Conservation (phyloP, 2,797 vertebrate species). For the Danio tinwini region DNA sequence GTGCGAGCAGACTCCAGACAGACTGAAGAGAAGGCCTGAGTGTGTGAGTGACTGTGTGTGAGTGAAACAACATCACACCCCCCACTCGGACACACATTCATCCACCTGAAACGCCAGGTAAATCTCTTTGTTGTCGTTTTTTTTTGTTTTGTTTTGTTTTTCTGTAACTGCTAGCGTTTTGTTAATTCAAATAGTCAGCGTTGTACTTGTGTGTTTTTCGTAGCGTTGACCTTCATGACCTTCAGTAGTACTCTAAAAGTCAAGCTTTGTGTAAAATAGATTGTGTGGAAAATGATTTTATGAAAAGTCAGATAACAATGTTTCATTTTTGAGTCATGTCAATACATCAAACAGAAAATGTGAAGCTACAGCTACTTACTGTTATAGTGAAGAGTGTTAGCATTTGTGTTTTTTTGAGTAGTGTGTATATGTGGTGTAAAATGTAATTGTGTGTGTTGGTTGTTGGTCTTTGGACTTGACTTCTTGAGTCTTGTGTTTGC, state of each 20-base stretch:
- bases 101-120: conserved; percentile 59
- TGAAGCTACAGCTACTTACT: too few species aligned
- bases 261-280: not conserved
- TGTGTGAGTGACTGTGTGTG: conserved; percentile 34
- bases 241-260: conserved; percentile 15
- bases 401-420: not conserved
- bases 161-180: too few species aligned
- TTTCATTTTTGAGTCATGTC: too few species aligned
- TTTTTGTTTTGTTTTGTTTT: too few species aligned
- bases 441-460: conserved; percentile 21
- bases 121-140: not conserved
- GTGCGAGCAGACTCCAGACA: conserved; percentile 22
- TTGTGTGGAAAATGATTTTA: too few species aligned
- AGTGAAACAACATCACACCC: conserved; percentile 34
- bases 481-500: conserved; percentile 68
- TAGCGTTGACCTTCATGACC: conserved; percentile 26
- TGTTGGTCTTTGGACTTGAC: conserved; percentile 56
- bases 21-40: not conserved
- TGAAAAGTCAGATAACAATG: too few species aligned
- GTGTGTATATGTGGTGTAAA: conserved; percentile 13
- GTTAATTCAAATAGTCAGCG: too few species aligned
- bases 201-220: not conserved
- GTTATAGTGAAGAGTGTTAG: too few species aligned
- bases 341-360: too few species aligned
- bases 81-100: conserved; percentile 46